Conservation (phyloP, 2,113 vertebrate genomes). For the Arizona elegans region DNA sequence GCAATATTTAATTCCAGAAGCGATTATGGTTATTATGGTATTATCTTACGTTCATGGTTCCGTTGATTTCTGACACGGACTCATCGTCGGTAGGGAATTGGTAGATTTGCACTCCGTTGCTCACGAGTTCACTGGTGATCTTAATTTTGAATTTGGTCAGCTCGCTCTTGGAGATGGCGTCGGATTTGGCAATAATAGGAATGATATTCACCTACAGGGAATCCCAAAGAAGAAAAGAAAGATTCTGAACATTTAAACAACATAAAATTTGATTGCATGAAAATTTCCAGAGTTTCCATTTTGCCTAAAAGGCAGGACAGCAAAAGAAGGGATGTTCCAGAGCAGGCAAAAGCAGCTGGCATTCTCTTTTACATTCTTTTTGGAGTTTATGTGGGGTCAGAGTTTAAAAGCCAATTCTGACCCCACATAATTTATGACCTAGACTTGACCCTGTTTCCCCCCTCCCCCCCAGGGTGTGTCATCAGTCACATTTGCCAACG, state of each 20-base stretch:
- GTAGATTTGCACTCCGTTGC: constrained; percentile 97
- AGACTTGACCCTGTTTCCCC: no score
- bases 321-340: background rate
- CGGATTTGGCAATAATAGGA: constrained; percentile 96
- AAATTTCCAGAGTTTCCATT: background rate
- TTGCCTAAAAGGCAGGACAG: background rate
- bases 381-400: background rate
- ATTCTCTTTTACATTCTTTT: background rate
- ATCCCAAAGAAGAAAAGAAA: background rate
- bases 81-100: constrained; percentile 98
- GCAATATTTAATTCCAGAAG: background rate
- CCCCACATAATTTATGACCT: no score
- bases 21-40: constrained; percentile 31
- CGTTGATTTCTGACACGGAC: constrained; percentile 95
- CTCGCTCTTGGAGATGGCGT: constrained; percentile 96
- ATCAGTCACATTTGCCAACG: no score
- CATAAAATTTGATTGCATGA: background rate
- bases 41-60: constrained; percentile 91
- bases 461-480: no score
- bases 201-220: constrained; percentile 91
- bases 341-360: background rate
- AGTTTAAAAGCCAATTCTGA: no score
- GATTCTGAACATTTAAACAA: background rate
- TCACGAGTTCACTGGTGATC: constrained; percentile 97
- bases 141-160: constrained; percentile 98